phyloP scores from a whole-genome alignment of 2,113 vertebrate species.

The Romanogobio albipinnatus region DNA sequence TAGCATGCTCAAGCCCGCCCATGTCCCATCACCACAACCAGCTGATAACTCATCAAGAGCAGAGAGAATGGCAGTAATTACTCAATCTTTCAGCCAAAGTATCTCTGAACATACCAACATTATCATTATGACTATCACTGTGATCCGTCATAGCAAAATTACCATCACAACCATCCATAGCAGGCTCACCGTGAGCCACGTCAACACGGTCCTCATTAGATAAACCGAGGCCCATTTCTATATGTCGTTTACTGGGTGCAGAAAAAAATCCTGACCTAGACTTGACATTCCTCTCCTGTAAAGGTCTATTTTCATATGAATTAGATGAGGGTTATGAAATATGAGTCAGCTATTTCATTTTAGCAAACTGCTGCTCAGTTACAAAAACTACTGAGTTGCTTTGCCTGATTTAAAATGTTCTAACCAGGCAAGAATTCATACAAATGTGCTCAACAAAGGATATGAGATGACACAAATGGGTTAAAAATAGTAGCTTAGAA shows the following conservation, averaged over 20 bases:
- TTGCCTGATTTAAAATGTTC: no score
- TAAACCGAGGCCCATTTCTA: background rate
- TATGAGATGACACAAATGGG: background rate
- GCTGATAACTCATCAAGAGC: conserved; percentile 18
- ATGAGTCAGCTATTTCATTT: background rate
- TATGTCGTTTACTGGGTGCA: background rate
- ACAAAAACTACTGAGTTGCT: background rate
- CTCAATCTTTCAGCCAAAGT: conserved; percentile 18
- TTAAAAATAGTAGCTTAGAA: background rate
- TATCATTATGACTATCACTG: background rate
- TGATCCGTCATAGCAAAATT: conserved; percentile 30
- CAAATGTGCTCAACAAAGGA: background rate
- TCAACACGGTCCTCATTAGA: background rate
- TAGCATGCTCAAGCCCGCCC: conserved; percentile 16
- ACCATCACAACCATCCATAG: conserved; percentile 6
- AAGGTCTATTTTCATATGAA: background rate
- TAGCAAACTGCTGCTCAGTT: background rate
- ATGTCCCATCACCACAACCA: conserved; percentile 48
- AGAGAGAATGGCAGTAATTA: conserved; percentile 39
- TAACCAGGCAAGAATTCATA: background rate
- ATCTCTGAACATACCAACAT: conserved; percentile 13
- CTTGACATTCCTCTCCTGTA: conserved; percentile 1
- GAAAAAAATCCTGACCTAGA: conserved; percentile 1
- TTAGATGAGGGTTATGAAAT: background rate
- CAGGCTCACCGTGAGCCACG: background rate